Evolutionary conservation across 2,797 vertebrate genomes (phyloP), one percentile per base, ranked within the genome.

Genomic region (Pachyuromys duprasi): DNA sequence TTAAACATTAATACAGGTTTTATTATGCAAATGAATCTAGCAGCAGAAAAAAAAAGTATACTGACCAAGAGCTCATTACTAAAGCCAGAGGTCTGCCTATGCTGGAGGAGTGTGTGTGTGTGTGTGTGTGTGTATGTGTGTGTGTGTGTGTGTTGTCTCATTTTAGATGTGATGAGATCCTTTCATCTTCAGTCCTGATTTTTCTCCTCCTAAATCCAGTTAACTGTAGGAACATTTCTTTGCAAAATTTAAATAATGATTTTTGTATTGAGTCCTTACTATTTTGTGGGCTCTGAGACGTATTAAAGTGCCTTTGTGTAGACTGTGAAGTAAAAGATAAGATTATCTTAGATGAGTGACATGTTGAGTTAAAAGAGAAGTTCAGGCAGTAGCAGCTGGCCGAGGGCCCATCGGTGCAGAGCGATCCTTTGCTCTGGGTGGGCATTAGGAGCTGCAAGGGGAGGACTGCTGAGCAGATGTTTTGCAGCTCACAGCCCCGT

Each of bases 251-350:
- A 82, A 96, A 75, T 90, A 80, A 39, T 74, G 33, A 69, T 90
- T 95, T 97, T 97, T 92, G 67, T 88, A 95, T 97, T 63, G 78
- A 96, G 92, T 81, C 14, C 36, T 95, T 55, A 8, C 13, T 69
- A 8, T 90, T 89, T n/a, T 86, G 60, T 86, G 78, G 82, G 78
- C 20, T 90, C 90, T 87, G 45, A 53, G 83, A 87, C 86, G 28
- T 78, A 62, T n/a, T 65, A 90, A 89, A 89, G 26, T 92, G 67
- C 55, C 76, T 96, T 95, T 94, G 82, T 94, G 45, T 91, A 86
- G 72, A 92, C 26, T 62, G 57, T 18, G 33, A 33, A 70, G 36
- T 90, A 76, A 95, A 96, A 90, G 62, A 84, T 91, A 33, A n/a
- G 83, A 90, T 96, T 90, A 79, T 78, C 49, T 82, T 53, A 91